Evolutionary conservation across 2,113 vertebrate species (phyloP).

Genomic region (Oreocharis arfaki): DNA sequence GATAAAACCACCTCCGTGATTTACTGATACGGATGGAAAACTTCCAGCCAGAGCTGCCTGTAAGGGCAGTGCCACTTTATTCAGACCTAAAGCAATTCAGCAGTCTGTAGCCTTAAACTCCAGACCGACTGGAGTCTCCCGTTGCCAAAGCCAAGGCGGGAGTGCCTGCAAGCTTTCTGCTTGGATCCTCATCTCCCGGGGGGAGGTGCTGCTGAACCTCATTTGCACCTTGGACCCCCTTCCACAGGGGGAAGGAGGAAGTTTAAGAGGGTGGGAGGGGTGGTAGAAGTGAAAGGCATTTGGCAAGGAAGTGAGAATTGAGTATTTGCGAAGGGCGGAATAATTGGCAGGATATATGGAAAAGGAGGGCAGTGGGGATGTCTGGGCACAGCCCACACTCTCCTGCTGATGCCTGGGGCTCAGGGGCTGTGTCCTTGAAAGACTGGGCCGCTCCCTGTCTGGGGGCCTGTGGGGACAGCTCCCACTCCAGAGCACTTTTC

Average conservation of each 20-base stretch:
- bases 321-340: background rate
- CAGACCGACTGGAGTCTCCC: background rate
- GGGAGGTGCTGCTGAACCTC: background rate
- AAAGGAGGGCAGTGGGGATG: background rate
- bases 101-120: background rate
- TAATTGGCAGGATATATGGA: background rate
- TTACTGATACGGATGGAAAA: background rate
- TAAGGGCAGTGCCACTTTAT: background rate
- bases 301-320: background rate
- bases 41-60: background rate
- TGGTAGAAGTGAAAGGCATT: slow-evolving; percentile 5
- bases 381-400: background rate
- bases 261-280: background rate
- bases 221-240: background rate
- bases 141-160: background rate
- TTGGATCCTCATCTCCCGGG: background rate
- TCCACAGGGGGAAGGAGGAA: background rate
- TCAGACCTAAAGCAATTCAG: background rate
- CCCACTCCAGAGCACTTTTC: background rate
- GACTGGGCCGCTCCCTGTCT: background rate
- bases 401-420: background rate
- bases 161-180: background rate
- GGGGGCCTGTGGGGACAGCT: rapidly evolving
- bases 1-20: background rate
- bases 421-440: rapidly evolving